phyloP scores from a whole-genome alignment of 2,113 vertebrate species.

The Halcyon malimbica region DNA sequence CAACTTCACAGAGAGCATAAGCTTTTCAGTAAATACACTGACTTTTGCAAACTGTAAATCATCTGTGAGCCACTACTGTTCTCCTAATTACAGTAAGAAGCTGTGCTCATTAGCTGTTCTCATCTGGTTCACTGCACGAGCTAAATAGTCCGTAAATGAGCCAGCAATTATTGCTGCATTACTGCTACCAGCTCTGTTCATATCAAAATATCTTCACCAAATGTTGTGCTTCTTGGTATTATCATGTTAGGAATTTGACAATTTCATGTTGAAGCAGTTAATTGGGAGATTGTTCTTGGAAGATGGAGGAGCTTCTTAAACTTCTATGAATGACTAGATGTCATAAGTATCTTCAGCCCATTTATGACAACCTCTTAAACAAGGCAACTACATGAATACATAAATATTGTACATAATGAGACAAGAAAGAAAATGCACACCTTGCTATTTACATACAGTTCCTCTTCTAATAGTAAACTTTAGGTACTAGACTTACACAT shows the following conservation, averaged over 20 bases:
- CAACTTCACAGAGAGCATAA: conserved; percentile 72
- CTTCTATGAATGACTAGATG: conserved; percentile 61
- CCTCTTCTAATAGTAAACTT: background rate
- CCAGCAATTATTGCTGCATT: conserved; percentile 91
- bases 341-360: conserved; percentile 64
- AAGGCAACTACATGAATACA: background rate
- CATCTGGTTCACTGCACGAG: conserved; percentile 92
- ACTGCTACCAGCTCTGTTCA: conserved; percentile 81
- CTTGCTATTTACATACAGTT: background rate
- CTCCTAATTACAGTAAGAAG: conserved; percentile 92
- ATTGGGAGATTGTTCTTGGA: conserved; percentile 82
- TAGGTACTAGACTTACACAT: background rate
- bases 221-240: conserved; percentile 86
- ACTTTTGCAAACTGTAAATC: conserved; percentile 88
- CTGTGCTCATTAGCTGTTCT: conserved; percentile 95
- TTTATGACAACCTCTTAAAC: conserved; percentile 61
- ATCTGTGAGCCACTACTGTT: conserved; percentile 88
- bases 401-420: background rate
- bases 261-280: conserved; percentile 82
- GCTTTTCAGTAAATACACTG: conserved; percentile 77
- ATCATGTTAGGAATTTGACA: conserved; percentile 85
- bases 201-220: conserved; percentile 89
- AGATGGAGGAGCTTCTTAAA: conserved; percentile 65
- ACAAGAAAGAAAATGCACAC: background rate
- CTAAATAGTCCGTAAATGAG: conserved; percentile 95